Conservation (phyloP, 1,140 invertebrate genomes). For the Eurosta solidaginis region DNA sequence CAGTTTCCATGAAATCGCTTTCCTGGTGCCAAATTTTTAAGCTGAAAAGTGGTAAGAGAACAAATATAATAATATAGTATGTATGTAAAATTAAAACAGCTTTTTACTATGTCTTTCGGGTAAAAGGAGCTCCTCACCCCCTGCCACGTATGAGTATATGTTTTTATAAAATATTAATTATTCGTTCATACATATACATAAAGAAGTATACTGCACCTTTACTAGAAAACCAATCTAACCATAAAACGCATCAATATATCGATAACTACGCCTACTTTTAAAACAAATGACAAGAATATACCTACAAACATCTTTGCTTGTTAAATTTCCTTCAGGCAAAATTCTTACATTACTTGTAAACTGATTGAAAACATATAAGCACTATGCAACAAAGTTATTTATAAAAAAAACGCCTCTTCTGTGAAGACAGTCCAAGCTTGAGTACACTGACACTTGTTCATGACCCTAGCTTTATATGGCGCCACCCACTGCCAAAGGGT, state of each 20-base stretch:
- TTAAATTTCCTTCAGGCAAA: too few relatives aligned
- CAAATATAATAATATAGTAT: too few relatives aligned
- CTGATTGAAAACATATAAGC: not conserved
- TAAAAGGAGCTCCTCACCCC: too few relatives aligned
- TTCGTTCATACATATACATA: not conserved
- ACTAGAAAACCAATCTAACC: not conserved
- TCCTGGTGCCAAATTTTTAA: too few relatives aligned
- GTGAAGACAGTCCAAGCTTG: not conserved
- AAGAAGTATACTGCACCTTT: not conserved
- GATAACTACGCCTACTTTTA: not conserved
- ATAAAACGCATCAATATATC: not conserved
- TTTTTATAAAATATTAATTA: not conserved
- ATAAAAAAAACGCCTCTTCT: not conserved
- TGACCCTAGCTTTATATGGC: not conserved
- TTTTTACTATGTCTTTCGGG: too few relatives aligned
- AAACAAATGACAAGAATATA: not conserved
- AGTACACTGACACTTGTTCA: not conserved
- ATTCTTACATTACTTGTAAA: not conserved
- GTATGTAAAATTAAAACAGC: too few relatives aligned
- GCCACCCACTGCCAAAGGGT: constrained; percentile 21
- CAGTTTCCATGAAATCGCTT: too few relatives aligned
- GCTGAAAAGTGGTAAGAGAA: too few relatives aligned
- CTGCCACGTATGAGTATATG: too few relatives aligned
- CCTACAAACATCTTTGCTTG: not conserved
- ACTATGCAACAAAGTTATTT: not conserved